Evolutionary conservation across 2,888 invertebrate genomes (phyloP).

Genomic region (Julus scanicus): DNA sequence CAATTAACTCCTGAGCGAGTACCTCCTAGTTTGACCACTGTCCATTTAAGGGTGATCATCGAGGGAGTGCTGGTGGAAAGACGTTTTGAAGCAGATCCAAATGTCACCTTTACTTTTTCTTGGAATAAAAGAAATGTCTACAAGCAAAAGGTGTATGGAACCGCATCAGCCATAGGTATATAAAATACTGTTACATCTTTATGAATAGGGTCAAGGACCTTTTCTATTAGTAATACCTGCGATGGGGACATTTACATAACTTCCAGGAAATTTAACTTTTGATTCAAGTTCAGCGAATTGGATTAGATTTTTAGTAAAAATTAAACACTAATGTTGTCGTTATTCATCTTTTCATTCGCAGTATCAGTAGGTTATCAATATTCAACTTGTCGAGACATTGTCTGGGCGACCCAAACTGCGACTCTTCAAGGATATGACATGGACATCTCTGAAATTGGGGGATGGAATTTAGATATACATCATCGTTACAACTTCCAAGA

Average conservation of each 20-base stretch:
- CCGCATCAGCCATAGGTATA: conserved; percentile 84
- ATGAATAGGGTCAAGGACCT: too few relatives aligned
- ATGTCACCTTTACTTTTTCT: conserved; percentile 95
- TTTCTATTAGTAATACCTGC: too few relatives aligned
- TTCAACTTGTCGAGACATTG: conserved; percentile 87
- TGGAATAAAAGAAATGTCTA: conserved; percentile 98
- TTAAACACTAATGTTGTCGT: too few relatives aligned
- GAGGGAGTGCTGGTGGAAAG: conserved; percentile 95
- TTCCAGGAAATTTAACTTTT: not conserved
- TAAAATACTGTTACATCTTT: not conserved
- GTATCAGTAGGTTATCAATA: conserved; percentile 92
- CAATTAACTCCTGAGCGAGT: conserved; percentile 88
- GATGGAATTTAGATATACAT: conserved; percentile 98
- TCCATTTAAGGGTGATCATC: conserved; percentile 91
- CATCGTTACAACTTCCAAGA: conserved; percentile 98
- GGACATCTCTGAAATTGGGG: conserved; percentile 96
- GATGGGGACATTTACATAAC: too few relatives aligned
- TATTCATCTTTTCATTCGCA: too few relatives aligned
- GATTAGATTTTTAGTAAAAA: conserved; percentile 58
- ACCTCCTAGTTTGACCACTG: conserved; percentile 82
- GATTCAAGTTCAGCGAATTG: not conserved
- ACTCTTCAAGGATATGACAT: conserved; percentile 96
- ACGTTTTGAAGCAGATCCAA: conserved; percentile 94
- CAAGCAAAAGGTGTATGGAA: conserved; percentile 94
- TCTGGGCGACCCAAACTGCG: conserved; percentile 96